Base-by-base conservation (phyloP, 1,140 invertebrate species). In the Potamilus streckersoni region DNA sequence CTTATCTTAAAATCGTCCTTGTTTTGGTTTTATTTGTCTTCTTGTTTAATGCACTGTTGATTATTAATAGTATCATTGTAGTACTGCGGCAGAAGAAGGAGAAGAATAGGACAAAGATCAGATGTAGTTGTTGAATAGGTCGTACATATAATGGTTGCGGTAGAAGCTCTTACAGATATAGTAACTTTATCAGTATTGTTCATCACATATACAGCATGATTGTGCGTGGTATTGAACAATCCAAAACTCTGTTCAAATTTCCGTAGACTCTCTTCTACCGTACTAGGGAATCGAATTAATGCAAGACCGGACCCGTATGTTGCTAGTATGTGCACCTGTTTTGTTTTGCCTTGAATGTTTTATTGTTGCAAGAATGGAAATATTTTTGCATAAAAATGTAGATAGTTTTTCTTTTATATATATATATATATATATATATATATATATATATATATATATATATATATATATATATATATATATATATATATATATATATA, bases 251-350 rank as follows among this genome's bases (percentile, higher is more conserved):
- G 27, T 31, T 31, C 27, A 31, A 31, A n/a, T 27, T 4, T 77
- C 79, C 11, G 49, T 67, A 74, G 83, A 85, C 55, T 75, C 65
- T 31, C 55, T 69, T 16, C 84, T 83, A 12, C 64, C 73, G 73
- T 80, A 71, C 64, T 70, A 69, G 20, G 84, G 84, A 19, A 58
- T 23, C 20, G 84, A 83, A n/a, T 69, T 76, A 11, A 60, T 73
- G 69, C 87, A 88, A 31, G 27, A 31, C 27, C 27, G 27, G 8
- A 69, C 64, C 16, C 87, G 73, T 1, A 13, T 92, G 19, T 96
- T 92, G 19, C 96, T 92, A 66, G 93, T 93, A 16, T 94, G 92
- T 61, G 94, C 92, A 0, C 96, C 97, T 87, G 27, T 31, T 31
- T 31, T 31, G 4, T 31, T 31, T 31, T 31, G 27, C 4, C 23